A percentile compares a stretch with the other conserved stretches of the same genome.
Conservation (phyloP, 2,888 invertebrate genomes). For the Heliconius ethilla region DNA sequence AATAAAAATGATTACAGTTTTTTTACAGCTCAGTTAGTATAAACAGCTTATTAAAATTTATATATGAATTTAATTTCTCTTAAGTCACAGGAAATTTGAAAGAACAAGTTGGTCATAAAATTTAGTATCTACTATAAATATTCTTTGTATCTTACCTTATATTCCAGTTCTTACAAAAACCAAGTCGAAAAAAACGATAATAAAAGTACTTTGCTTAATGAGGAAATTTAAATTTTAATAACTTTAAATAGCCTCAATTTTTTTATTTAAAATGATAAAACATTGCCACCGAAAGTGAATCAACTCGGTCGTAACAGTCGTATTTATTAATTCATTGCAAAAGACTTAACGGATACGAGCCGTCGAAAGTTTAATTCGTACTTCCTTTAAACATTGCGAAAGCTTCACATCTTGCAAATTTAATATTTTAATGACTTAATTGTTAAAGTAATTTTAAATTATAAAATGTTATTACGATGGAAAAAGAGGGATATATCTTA, state of each 20-base stretch:
- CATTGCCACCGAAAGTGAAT: neutral
- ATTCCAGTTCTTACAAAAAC: neutral
- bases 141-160: neutral
- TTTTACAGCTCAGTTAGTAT: too few relatives aligned
- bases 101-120: too few relatives aligned
- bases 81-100: neutral
- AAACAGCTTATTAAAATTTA: too few relatives aligned
- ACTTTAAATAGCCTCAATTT: too few relatives aligned
- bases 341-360: slow-evolving; percentile 10
- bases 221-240: too few relatives aligned
- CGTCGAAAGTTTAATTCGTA: slow-evolving; percentile 19
- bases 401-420: neutral
- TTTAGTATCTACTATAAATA: too few relatives aligned
- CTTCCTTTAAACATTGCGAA: neutral
- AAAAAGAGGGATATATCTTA: neutral
- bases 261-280: neutral
- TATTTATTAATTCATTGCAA: slow-evolving; percentile 11
- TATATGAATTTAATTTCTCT: neutral
- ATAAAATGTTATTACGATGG: neutral
- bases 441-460: neutral
- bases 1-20: too few relatives aligned
- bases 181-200: neutral
- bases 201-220: too few relatives aligned
- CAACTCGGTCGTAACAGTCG: neutral
- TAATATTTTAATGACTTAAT: neutral